Base-by-base conservation (phyloP, 2,888 invertebrate genomes). In the Eupelmus urozonus region DNA sequence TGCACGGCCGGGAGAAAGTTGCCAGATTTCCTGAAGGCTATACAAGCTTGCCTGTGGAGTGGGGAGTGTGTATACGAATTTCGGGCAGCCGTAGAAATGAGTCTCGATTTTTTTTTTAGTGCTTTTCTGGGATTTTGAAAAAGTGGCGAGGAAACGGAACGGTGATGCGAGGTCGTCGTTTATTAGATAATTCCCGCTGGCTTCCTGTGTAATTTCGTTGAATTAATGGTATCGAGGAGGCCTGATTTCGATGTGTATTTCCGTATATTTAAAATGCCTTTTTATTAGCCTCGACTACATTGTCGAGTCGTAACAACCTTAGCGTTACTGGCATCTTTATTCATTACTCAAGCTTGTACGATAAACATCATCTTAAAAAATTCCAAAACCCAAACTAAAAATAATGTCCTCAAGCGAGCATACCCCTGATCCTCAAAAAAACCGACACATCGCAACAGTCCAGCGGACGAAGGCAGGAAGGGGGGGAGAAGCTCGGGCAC, bases 11-110 rank as follows among this genome's bases (percentile, higher is more conserved):
- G 23, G 66, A 55, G 66, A 74, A 65, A 74, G 74, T 74, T 55
- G 73, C 73, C 65, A 42, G 73, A 74, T 74, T 74, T 74, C 23
- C 42, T 34, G 73, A 74, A 65, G 65, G 65, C 29, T 65, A 53
- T 34, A 60, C 9, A 34, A 40, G 55, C 34, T 55, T 63, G 53
- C 34, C 55, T n/a, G 1, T 20, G 2, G 9, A 2, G 13, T 13
- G 45, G 13, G 9, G 3, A 34, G 34, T 34, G 9, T 34, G 34
- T 34, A 34, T 9, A 34, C 34, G 34, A 34, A 34, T 34, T 34
- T 45, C 9, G 45, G 2, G 45, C 16, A 23, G 25, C 53, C 29
- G 20, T 18, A 1, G 16, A 42, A 29, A 16, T 11, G 16, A 45
- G 16, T 1, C 27, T 18, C n/a, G 29, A 25, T 9, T 51, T 40